Evolutionary conservation across 92 coral and sea anemone species (phyloP), one percentile per base, ranked within the genome.

Genomic region (Porites lobata): DNA sequence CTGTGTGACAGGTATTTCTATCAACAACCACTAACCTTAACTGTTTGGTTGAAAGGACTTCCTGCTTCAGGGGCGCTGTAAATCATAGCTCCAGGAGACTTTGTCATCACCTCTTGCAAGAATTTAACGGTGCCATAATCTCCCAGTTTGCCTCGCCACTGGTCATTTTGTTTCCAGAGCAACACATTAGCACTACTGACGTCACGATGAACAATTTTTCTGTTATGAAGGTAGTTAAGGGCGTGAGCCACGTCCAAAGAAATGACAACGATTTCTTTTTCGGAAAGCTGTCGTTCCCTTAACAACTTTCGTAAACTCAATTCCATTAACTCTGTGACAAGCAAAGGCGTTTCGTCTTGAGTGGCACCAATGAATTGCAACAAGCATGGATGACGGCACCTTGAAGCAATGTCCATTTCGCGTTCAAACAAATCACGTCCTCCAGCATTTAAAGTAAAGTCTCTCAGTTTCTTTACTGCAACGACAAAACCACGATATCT

Each of bases 101-200:
- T 24, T 24, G 26, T 24, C 26, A 24, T 24, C 26, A 24, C 26
- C 26, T 24, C 26, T 24, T 24, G 26, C 26, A 24, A 24, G 26
- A 24, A 24, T 24, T 24, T 24, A 24, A 24, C 26, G 1, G 26
- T 24, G 26, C 26, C 26, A 24, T 24, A 24, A 24, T 24, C 26
- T 24, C 26, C 26, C 26, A 24, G 26, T 24, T 24, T 24, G 26
- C 26, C 26, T 24, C 26, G 26, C 26, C 26, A 24, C 26, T 24
- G 26, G 26, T 24, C 26, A 24, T 24, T 24, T 10, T 53, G 57
- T 53, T 53, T 53, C 98, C 96, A 88, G 50, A 95, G 92, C 77
- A 93, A 80, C 87, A 95, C 98, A 65, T 95, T 95, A 22, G 98
- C 90, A 65, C 96, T 93, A 83, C 98, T 95, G 65, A 95, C 86